phyloP scores from a whole-genome alignment of 2,113 vertebrate genomes.

The Malurus cyaneus region DNA sequence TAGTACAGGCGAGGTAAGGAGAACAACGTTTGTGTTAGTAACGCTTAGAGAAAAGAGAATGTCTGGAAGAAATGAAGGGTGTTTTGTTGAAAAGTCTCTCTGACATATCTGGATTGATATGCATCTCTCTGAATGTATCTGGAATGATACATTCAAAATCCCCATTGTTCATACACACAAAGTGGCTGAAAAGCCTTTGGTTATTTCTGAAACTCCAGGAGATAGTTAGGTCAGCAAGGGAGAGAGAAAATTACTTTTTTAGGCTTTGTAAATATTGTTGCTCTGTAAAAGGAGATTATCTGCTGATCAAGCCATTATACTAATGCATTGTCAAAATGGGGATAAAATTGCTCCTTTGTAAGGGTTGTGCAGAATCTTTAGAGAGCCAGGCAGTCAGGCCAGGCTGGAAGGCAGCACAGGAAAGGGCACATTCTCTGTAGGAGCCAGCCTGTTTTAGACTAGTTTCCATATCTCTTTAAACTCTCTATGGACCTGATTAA shows the following conservation, averaged over 20 bases:
- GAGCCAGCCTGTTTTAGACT: background rate
- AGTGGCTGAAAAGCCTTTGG: conserved; percentile 11
- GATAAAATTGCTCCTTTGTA: background rate
- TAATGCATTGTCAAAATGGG: background rate
- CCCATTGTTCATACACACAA: background rate
- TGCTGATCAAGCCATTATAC: background rate
- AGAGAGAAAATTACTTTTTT: background rate
- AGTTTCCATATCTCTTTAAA: background rate
- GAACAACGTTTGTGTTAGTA: background rate
- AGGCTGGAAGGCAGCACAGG: background rate
- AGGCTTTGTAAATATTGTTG: conserved; percentile 38
- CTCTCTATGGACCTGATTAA: background rate
- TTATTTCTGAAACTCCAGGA: background rate
- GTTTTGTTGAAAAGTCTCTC: background rate
- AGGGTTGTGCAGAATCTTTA: background rate
- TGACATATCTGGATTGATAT: background rate
- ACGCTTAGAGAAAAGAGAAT: background rate
- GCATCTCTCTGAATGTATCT: too few relatives aligned
- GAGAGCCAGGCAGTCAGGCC: background rate
- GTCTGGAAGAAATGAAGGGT: conserved; percentile 1
- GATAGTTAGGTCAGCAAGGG: background rate
- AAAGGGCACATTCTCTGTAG: background rate
- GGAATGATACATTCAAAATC: background rate
- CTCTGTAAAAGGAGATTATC: conserved; percentile 1
- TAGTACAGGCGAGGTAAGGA: background rate